Conservation (phyloP, 1,140 invertebrate genomes). For the Drosophila equinoxialis region DNA sequence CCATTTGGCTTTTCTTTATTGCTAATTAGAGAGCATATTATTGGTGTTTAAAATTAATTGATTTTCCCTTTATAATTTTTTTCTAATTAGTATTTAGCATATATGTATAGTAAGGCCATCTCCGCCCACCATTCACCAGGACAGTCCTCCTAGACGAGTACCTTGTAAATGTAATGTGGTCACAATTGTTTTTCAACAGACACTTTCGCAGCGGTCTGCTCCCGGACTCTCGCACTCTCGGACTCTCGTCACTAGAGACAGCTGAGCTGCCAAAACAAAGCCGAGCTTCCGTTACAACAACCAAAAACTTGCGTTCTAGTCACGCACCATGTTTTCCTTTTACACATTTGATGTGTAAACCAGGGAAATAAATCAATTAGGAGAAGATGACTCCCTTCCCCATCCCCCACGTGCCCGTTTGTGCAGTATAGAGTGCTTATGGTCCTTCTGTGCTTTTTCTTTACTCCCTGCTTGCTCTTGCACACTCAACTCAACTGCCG, state of each 20-base stretch:
- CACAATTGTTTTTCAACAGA: not conserved
- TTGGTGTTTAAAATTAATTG: not conserved
- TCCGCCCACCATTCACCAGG: too few species aligned
- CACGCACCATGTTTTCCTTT: not conserved
- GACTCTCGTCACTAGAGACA: not conserved
- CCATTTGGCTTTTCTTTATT: not conserved
- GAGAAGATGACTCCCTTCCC: not conserved
- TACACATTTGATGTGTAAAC: not conserved
- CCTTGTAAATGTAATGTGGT: too few species aligned
- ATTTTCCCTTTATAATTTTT: not conserved
- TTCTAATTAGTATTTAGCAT: not conserved
- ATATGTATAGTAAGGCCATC: not conserved
- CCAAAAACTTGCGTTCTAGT: not conserved
- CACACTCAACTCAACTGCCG: conserved; percentile 53
- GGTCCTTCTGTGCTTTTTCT: not conserved
- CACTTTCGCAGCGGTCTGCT: not conserved
- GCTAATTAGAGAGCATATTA: not conserved
- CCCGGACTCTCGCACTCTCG: not conserved
- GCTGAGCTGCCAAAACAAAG: not conserved
- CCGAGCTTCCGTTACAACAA: not conserved
- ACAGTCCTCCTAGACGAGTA: too few species aligned
- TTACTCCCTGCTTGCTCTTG: not conserved
- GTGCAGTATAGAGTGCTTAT: not conserved
- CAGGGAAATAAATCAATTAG: conserved; percentile 6
- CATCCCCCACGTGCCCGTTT: not conserved